phyloP scores from a whole-genome alignment of 37 sponge, comb jelly and placozoan species.

The Geodia barretti region DNA sequence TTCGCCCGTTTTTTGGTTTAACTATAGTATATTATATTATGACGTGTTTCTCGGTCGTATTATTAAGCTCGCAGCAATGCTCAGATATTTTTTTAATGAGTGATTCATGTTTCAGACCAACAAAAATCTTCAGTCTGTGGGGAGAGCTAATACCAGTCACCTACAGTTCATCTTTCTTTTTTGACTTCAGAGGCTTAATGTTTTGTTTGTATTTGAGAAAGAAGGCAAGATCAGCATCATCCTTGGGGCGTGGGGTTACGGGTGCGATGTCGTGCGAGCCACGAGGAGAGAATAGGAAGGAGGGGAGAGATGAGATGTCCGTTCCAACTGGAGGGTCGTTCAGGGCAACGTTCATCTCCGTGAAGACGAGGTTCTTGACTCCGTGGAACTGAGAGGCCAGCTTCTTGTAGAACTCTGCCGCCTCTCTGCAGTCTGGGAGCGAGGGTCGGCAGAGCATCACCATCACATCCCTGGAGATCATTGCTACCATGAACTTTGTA shows the following conservation, averaged over 20 bases:
- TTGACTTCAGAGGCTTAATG: background rate
- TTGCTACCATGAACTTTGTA: too few species aligned
- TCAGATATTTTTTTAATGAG: too few species aligned
- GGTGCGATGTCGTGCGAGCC: conserved; percentile 20
- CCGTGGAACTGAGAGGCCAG: conserved; percentile 39
- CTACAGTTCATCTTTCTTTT: background rate
- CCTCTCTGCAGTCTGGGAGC: conserved; percentile 30
- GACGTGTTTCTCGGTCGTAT: too few species aligned
- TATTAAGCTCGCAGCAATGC: too few species aligned
- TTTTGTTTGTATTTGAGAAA: conserved; percentile 26
- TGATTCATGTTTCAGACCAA: too few species aligned
- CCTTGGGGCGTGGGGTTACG: conserved; percentile 44
- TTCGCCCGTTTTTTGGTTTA: too few species aligned
- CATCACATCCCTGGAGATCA: conserved; percentile 18
- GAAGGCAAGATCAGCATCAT: conserved; percentile 53
- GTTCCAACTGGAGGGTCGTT: conserved; percentile 49
- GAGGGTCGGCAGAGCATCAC: conserved; percentile 53
- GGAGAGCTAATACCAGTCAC: too few species aligned
- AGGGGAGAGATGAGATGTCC: conserved; percentile 28
- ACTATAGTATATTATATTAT: too few species aligned
- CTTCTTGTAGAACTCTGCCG: conserved; percentile 34
- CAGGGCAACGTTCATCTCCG: conserved; percentile 56
- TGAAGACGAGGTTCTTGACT: conserved; percentile 36
- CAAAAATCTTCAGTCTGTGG: too few species aligned
- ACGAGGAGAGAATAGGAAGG: conserved; percentile 30